phyloP scores from a whole-genome alignment of 2,888 invertebrate genomes.

The Sinodicranocentrus sp. region DNA sequence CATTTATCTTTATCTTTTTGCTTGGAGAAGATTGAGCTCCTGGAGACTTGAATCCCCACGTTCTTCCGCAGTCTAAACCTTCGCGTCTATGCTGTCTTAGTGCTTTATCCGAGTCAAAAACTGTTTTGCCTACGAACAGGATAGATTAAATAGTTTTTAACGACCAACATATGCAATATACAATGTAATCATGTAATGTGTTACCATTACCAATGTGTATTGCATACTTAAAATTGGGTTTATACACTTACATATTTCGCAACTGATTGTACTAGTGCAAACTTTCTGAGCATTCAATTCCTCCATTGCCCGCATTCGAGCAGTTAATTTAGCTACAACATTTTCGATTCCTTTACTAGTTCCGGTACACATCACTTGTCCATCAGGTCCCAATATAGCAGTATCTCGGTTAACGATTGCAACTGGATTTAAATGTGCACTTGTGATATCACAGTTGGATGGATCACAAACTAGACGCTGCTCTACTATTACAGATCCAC shows the following conservation, averaged over 20 bases:
- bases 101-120: slow-evolving; percentile 73
- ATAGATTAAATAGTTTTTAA: not conserved
- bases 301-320: slow-evolving; percentile 63
- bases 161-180: not conserved
- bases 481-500: slow-evolving; percentile 33
- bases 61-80: slow-evolving; percentile 63
- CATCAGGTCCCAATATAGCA: slow-evolving; percentile 84
- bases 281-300: slow-evolving; percentile 41
- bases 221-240: not conserved
- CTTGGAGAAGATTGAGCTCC: too few species aligned
- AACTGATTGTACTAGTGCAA: slow-evolving; percentile 46
- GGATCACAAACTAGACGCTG: slow-evolving; percentile 37
- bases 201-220: too few species aligned
- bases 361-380: slow-evolving; percentile 80
- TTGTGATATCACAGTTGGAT: slow-evolving; percentile 55
- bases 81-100: slow-evolving; percentile 71
- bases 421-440: slow-evolving; percentile 12
- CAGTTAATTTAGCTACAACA: slow-evolving; percentile 67
- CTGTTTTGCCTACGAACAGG: slow-evolving; percentile 67
- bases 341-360: slow-evolving; percentile 64
- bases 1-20: too few species aligned
- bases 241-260: slow-evolving; percentile 72
- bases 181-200: too few species aligned
- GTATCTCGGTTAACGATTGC: slow-evolving; percentile 80
- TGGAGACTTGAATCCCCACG: slow-evolving; percentile 43